Conservation (phyloP, 1,140 invertebrate genomes). For the Cepaea nemoralis region DNA sequence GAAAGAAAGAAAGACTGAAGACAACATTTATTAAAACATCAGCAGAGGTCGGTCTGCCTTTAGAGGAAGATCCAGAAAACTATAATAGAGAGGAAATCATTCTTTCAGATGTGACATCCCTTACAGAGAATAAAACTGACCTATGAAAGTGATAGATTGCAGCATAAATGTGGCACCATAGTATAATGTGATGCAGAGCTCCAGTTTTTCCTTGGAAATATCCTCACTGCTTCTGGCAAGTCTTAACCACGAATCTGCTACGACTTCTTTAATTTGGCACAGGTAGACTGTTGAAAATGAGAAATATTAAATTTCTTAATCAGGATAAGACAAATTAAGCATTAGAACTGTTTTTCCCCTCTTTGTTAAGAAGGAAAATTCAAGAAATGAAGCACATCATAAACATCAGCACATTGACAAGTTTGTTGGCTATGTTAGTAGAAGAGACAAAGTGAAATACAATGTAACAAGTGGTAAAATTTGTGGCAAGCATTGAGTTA, state of each 20-base stretch:
- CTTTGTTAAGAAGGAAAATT: too few relatives aligned
- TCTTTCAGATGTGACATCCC: neutral
- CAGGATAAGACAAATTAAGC: neutral
- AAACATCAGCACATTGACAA: too few relatives aligned
- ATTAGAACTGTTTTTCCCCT: too few relatives aligned
- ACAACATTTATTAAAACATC: too few relatives aligned
- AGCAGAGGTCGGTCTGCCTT: too few relatives aligned
- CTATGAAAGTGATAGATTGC: neutral
- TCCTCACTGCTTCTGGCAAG: neutral
- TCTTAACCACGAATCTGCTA: neutral
- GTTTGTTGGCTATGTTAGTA: too few relatives aligned
- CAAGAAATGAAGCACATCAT: too few relatives aligned
- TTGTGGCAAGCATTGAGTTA: too few relatives aligned
- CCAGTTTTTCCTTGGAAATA: neutral
- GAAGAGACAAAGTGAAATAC: too few relatives aligned
- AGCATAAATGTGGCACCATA: constrained; percentile 22
- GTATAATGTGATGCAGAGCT: neutral
- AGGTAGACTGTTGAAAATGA: neutral
- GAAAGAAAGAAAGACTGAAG: too few relatives aligned
- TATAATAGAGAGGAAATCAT: neutral
- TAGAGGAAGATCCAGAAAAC: too few relatives aligned
- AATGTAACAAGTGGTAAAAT: too few relatives aligned
- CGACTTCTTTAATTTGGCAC: constrained; percentile 19
- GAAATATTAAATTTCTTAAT: neutral
- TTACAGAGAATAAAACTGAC: neutral